phyloP scores from a whole-genome alignment of 1,140 invertebrate species.

The Cydia strobilella region DNA sequence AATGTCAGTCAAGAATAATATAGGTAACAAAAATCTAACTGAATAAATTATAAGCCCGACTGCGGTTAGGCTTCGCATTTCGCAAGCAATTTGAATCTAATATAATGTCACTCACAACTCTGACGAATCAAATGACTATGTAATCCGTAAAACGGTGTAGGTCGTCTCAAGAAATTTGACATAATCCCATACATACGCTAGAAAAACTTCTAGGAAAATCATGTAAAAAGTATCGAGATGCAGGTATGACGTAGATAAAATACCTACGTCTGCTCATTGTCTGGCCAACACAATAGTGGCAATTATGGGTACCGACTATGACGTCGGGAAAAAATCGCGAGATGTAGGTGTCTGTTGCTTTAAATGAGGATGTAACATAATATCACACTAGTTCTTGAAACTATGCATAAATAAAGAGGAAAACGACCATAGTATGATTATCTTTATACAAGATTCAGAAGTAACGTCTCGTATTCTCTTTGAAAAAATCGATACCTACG shows the following conservation, averaged over 20 bases:
- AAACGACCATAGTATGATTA: not conserved
- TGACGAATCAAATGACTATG: no score
- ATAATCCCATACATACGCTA: no score
- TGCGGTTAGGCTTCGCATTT: no score
- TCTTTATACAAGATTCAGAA: not conserved
- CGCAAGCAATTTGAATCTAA: no score
- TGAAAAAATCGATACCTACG: no score
- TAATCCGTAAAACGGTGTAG: no score
- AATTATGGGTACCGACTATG: not conserved
- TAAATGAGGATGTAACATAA: not conserved
- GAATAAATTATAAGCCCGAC: no score
- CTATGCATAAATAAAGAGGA: not conserved
- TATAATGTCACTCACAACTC: no score
- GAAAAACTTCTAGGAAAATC: no score
- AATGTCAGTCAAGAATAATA: not conserved
- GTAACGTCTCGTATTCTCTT: no score
- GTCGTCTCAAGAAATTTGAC: no score
- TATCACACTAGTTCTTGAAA: not conserved
- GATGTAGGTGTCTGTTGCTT: not conserved
- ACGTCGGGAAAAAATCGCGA: not conserved
- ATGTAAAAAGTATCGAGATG: slow-evolving; percentile 1
- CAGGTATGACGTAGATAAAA: slow-evolving; percentile 7
- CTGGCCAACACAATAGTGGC: not conserved
- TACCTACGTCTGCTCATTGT: not conserved
- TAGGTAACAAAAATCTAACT: not conserved